Conservation (phyloP, 2,797 vertebrate species). For the Notamacropus eugenii region DNA sequence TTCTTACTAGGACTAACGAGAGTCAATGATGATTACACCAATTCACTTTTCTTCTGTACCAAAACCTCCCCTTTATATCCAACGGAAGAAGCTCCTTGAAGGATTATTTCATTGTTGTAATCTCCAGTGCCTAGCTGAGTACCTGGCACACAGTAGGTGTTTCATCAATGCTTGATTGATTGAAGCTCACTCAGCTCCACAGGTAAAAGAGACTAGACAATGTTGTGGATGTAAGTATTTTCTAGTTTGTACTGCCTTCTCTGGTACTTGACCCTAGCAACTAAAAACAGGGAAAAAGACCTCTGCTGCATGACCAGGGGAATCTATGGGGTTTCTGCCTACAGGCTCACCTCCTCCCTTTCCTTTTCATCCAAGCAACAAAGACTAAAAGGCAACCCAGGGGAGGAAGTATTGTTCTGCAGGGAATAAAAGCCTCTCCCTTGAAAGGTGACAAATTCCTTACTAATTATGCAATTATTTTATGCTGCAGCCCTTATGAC, state of each 20-base stretch:
- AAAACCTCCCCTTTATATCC: not conserved
- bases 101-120: not conserved
- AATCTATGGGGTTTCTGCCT: not conserved
- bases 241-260: not conserved
- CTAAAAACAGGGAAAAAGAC: not conserved
- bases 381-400: not conserved
- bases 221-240: not conserved
- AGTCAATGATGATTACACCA: too few relatives aligned
- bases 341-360: not conserved
- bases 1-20: not conserved
- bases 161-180: not conserved
- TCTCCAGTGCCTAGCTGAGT: not conserved
- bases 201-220: not conserved
- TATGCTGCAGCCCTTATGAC: constrained; percentile 83
- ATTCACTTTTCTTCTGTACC: not conserved
- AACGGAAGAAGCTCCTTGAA: not conserved
- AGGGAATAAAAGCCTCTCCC: constrained; percentile 68
- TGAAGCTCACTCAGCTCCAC: not conserved
- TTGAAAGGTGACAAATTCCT: constrained; percentile 69
- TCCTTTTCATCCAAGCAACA: not conserved
- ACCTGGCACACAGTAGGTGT: not conserved
- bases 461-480: constrained; percentile 80
- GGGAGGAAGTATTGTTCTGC: constrained; percentile 38
- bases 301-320: not conserved
- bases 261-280: not conserved